These are phyloP conservation scores for Rhagium mordax DNA, from an alignment of 2,888 invertebrate genomes.

Conservation along the genomic window DNA sequence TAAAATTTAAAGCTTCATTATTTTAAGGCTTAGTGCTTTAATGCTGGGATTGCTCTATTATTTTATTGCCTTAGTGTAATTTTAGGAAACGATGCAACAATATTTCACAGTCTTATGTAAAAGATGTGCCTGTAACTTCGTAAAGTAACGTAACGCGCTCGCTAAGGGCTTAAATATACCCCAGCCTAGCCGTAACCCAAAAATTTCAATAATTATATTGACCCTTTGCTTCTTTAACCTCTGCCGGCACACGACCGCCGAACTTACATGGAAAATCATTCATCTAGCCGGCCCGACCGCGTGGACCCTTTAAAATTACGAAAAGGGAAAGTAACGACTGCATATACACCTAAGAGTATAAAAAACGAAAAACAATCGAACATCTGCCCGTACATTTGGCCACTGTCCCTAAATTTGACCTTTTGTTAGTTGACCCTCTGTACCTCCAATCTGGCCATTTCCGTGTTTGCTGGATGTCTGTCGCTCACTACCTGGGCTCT, in stretches of 20 bases:
- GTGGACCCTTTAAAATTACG: constrained; percentile 14
- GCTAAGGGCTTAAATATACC: neutral
- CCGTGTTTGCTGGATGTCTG: constrained; percentile 48
- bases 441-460: constrained; percentile 50
- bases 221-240: constrained; percentile 31
- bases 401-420: constrained; percentile 66
- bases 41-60: too few relatives aligned
- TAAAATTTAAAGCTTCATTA: too few relatives aligned
- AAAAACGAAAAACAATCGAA: constrained; percentile 46
- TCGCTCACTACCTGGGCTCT: constrained; percentile 47
- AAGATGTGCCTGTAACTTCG: too few relatives aligned
- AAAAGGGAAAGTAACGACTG: constrained; percentile 31
- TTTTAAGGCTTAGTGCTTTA: too few relatives aligned
- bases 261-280: constrained; percentile 39
- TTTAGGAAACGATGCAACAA: too few relatives aligned
- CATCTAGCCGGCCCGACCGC: constrained; percentile 19
- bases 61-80: too few relatives aligned
- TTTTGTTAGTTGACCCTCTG: constrained; percentile 58
- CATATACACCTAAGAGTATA: constrained; percentile 10
- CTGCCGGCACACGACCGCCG: constrained; percentile 34
- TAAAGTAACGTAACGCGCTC: neutral
- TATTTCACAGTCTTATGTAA: too few relatives aligned
- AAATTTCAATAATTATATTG: constrained; percentile 2
- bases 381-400: constrained; percentile 57
- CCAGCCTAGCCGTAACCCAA: neutral